A percentile compares a stretch with the other conserved stretches of the same genome.
These are phyloP conservation scores for Prionace glauca DNA, from an alignment of 2,797 vertebrate genomes.

Conservation along the genomic window DNA sequence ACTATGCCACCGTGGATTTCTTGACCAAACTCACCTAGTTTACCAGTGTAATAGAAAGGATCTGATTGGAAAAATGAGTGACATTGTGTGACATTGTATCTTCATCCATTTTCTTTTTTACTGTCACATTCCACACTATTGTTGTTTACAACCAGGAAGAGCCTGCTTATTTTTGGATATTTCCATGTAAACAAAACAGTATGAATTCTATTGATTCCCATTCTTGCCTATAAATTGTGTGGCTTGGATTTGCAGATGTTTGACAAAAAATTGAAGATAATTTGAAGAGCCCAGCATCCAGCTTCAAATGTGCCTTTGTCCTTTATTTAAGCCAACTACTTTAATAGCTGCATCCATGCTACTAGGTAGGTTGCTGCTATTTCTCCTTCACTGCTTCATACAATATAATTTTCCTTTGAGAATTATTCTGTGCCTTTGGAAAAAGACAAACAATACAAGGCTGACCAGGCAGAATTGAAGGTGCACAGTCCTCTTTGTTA, in stretches of 20 bases:
- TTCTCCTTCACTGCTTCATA: neutral
- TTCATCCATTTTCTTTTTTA: neutral
- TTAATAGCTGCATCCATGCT: neutral
- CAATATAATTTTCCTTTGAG: neutral
- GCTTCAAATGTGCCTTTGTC: neutral
- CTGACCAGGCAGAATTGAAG: neutral
- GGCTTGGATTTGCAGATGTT: neutral
- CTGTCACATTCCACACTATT: neutral
- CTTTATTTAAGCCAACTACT: neutral
- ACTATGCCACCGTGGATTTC: neutral
- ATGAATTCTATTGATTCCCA: neutral
- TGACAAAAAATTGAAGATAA: neutral
- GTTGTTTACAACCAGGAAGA: neutral
- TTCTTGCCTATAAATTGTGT: neutral
- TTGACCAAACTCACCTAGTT: neutral
- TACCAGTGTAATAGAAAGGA: neutral
- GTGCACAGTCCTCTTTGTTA: neutral
- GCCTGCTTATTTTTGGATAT: neutral
- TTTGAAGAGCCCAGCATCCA: neutral
- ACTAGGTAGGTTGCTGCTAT: neutral
- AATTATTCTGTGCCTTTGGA: neutral
- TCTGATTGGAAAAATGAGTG: neutral
- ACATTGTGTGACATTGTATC: neutral
- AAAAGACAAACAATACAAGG: neutral
- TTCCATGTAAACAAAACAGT: neutral